Conservation (phyloP, 2,888 invertebrate genomes). For the Pandemis cinnamomeana region DNA sequence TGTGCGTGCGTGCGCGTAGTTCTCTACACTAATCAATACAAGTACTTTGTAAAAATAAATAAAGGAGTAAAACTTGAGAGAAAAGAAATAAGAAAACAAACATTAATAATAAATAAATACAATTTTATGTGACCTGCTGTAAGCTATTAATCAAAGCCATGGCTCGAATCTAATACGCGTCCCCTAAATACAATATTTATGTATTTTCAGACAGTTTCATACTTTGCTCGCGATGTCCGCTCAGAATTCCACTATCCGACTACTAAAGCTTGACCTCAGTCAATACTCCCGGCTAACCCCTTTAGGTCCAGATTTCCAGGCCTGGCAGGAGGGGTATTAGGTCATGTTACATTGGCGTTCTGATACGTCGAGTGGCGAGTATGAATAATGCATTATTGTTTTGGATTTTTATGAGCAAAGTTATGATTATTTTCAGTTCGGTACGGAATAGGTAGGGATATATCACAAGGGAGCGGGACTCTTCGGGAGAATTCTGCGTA, state of each 20-base stretch:
- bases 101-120: constrained; percentile 40
- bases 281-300: constrained; percentile 52
- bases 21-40: background rate
- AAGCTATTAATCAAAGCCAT: constrained; percentile 51
- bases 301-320: constrained; percentile 56
- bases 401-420: constrained; percentile 84
- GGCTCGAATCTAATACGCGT: constrained; percentile 58
- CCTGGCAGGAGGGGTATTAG: constrained; percentile 51
- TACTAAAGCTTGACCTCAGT: constrained; percentile 63
- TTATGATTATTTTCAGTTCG: constrained; percentile 85
- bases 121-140: constrained; percentile 41
- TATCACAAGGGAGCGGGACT: constrained; percentile 61
- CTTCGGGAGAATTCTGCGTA: constrained; percentile 62
- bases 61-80: constrained; percentile 11
- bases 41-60: background rate
- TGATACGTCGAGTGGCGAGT: constrained; percentile 73
- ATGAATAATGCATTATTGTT: constrained; percentile 85
- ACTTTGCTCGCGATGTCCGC: constrained; percentile 77
- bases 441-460: constrained; percentile 72
- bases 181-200: constrained; percentile 83
- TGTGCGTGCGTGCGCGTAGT: no score
- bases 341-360: constrained; percentile 60
- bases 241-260: constrained; percentile 62
- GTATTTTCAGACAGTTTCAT: constrained; percentile 81
- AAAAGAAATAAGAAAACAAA: constrained; percentile 37